Evolutionary conservation across 2,113 vertebrate species (phyloP), one percentile per base, ranked within the genome.

Genomic region (Nothocercus nigrocapillus): DNA sequence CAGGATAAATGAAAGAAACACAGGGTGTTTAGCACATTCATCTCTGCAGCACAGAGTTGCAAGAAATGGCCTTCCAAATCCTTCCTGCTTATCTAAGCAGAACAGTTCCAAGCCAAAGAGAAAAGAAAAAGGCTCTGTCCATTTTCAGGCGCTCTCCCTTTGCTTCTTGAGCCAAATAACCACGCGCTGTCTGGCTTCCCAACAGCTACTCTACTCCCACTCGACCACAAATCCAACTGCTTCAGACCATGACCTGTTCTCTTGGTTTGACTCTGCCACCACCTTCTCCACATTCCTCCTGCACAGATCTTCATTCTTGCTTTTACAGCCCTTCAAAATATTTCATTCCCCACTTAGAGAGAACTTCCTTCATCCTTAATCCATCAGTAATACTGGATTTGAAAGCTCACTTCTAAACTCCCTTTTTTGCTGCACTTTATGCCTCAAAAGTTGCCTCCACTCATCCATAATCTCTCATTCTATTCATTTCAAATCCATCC

Each of bases 371-470:
- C 42, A 51, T 36, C 4, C 19, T 62, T 58, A 58, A 19, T 44
- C 16, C 36, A 17, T 1, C 5, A 38, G 1, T 63, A 59, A n/a
- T 5, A 61, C 9, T 5, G 3, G 1, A 20, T 59, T 38, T 28
- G 6, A 79, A 42, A 72, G 11, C 17, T 32, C 53, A 28, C n/a
- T 68, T 75, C 28, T 47, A 24, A 85, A 1, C 11, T 9, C 7
- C 53, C 20, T 36, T 28, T 3, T 27, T 21, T 44, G 11, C 51
- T 51, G 13, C 4, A 25, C 36, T 67, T 25, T 8, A n/a, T n/a
- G 18, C 11, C 16, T 5, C 7, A 7, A 4, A 34, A 27, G 4
- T 34, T 21, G 5, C 5, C 19, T 21, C 24, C 8, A 2, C 14
- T 32, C 9, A 14, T 58, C 22, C 51, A 4, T 25, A 38, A 75